phyloP scores from a whole-genome alignment of 2,888 invertebrate species.

The Cryptocephalus moraei region DNA sequence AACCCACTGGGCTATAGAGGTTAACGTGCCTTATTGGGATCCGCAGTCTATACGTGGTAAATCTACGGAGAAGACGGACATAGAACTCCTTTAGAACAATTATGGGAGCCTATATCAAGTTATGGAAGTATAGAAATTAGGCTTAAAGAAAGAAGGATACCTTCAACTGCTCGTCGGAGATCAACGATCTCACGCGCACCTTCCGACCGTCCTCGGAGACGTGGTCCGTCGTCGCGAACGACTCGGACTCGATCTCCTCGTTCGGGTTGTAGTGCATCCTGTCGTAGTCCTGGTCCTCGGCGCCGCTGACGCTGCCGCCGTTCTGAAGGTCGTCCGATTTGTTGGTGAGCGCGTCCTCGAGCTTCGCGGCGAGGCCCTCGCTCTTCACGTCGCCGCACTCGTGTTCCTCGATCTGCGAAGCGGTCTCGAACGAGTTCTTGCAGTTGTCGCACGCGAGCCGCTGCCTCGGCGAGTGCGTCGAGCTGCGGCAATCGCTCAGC shows the following conservation, averaged over 20 bases:
- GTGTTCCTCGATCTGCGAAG: conserved; percentile 57
- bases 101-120: too few species aligned
- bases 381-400: conserved; percentile 59
- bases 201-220: conserved; percentile 54
- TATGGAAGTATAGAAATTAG: too few species aligned
- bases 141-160: too few species aligned
- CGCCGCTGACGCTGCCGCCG: conserved; percentile 33
- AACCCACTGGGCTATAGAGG: too few species aligned
- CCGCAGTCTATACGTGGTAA: too few species aligned
- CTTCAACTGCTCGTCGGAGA: conserved; percentile 88
- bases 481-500: conserved; percentile 36
- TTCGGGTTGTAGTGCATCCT: conserved; percentile 38
- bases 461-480: conserved; percentile 31
- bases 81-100: too few species aligned
- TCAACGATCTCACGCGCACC: conserved; percentile 84
- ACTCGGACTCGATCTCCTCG: conserved; percentile 46
- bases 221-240: conserved; percentile 37
- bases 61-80: too few species aligned
- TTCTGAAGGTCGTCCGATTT: conserved; percentile 44
- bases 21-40: too few species aligned
- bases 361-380: conserved; percentile 68
- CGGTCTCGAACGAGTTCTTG: conserved; percentile 47
- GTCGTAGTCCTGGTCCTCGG: conserved; percentile 40
- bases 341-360: conserved; percentile 54
- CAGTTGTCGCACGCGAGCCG: conserved; percentile 48